Percentiles rank a stretch among this genome's conserved stretches.
These are phyloP conservation scores for Fratercula arctica DNA, from an alignment of 2,797 vertebrate species.

Conservation along the genomic window DNA sequence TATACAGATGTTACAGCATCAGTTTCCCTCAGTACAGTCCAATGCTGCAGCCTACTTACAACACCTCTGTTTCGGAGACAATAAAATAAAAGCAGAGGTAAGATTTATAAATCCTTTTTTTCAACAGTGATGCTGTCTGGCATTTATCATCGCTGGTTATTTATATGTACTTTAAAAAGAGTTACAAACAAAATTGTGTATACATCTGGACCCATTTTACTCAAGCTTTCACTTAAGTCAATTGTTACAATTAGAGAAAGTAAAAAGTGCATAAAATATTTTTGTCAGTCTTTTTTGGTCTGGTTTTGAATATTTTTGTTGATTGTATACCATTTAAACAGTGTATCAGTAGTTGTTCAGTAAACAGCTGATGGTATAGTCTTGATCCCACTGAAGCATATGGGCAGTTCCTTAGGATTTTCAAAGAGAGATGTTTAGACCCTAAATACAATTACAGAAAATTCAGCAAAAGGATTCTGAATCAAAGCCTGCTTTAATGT, in stretches of 20 bases:
- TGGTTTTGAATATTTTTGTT: background rate
- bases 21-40: conserved; percentile 98
- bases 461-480: background rate
- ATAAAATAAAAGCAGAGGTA: conserved; percentile 98
- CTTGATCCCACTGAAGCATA: background rate
- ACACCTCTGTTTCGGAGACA: conserved; percentile 98
- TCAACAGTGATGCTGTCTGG: background rate
- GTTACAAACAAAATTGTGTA: background rate
- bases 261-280: background rate
- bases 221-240: background rate
- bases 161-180: background rate
- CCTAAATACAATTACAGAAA: background rate
- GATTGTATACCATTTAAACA: background rate
- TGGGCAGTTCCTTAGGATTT: background rate
- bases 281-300: background rate
- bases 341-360: background rate
- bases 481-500: background rate
- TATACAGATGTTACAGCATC: conserved; percentile 99
- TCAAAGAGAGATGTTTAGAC: background rate
- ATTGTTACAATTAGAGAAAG: background rate
- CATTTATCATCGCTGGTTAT: background rate
- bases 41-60: conserved; percentile 98
- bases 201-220: background rate
- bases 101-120: background rate
- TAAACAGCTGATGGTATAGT: background rate